Base-by-base conservation (phyloP, 2,888 invertebrate species). In the Brachyptera putata region DNA sequence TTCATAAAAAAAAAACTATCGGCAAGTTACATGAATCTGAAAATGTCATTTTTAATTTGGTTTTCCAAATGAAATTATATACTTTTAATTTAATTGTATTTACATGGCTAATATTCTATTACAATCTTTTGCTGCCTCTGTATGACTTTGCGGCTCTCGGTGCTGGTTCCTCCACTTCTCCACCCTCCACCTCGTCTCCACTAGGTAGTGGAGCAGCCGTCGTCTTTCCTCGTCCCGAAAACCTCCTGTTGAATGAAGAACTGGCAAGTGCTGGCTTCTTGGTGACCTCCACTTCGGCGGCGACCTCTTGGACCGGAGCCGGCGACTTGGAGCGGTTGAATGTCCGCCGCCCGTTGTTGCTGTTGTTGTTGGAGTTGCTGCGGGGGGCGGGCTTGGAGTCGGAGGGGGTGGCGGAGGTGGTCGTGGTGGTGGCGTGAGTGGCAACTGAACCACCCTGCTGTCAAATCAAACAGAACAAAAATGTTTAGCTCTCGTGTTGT, bases 211-310 rank as follows among this genome's bases (percentile, higher is more conserved):
- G 37, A 4, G 53, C 50, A 13, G 36, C 7, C 2, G 58, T 25
- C 1, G 60, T 25, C 30, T 58, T 56, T n/a, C 56, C 48, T 3
- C 63, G 7, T 3, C 48, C 30, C 22, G 58, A 24, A 56, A 60
- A 62, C 49, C 43, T 50, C 21, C 60, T 21, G 53, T 16, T 26
- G 11, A 49, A 9, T 1, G 53, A 36, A 21, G 48, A 18, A 1
- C 48, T 13, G n/a, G 43, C 14, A 13, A 53, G 14, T n/a, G 50
- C 34, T 3, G 61, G 50, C 34, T 59, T 46, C 30, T 30, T 37
- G 41, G 57, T 22, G 14, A 58, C 49, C 13, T 58, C 58, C 13
- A 61, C 63, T 9, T 60, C 60, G 13, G 57, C 63, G 26, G 49
- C 34, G 16, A 11, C 34, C 22, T 53, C 53, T 24, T 46, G 46